Base-by-base conservation (phyloP, 1,140 invertebrate species). In the Asbolus verrucosus region DNA sequence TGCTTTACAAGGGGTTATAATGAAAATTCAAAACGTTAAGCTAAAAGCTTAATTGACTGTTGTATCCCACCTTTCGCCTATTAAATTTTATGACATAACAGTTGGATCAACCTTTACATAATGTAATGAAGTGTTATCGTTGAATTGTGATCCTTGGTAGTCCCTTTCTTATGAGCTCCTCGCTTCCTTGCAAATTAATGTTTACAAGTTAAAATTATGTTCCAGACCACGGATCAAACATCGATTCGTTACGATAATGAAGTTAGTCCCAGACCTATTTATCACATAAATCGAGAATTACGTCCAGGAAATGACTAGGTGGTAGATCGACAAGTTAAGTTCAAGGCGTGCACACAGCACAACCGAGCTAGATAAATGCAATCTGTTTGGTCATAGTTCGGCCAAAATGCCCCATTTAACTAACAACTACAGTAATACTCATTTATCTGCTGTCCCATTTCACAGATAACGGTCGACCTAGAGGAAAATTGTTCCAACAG, bases 121-220 rank as follows among this genome's bases (percentile, higher is more conserved):
- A 46, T 46, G 41, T 46, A 46, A 46, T 46, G 41, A 46, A 46
- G 41, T 21, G 41, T n/a, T 21, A n/a, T n/a, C n/a, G n/a, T n/a
- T n/a, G 41, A 46, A 46, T 46, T 46, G 4, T 41, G 38, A 41
- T 41, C n/a, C 41, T 21, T 46, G 14, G 5, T 1, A 30, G 27
- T 14, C 39, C 39, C 39, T 43, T 18, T 43, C 11, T 4, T 30
- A 8, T 30, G 27, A 46, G n/a, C n/a, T n/a, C n/a, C n/a, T n/a
- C n/a, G n/a, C n/a, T n/a, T n/a, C n/a, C n/a, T n/a, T n/a, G n/a
- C n/a, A n/a, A n/a, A n/a, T n/a, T n/a, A n/a, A n/a, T n/a, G n/a
- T n/a, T n/a, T n/a, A n/a, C n/a, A n/a, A n/a, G n/a, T n/a, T n/a
- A n/a, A n/a, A n/a, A n/a, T n/a, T n/a, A n/a, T n/a, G n/a, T n/a